Percentiles rank a stretch among this genome's conserved stretches.
These are phyloP conservation scores for Drosophila limbata DNA, from an alignment of 2,888 invertebrate species.

Conservation along the genomic window DNA sequence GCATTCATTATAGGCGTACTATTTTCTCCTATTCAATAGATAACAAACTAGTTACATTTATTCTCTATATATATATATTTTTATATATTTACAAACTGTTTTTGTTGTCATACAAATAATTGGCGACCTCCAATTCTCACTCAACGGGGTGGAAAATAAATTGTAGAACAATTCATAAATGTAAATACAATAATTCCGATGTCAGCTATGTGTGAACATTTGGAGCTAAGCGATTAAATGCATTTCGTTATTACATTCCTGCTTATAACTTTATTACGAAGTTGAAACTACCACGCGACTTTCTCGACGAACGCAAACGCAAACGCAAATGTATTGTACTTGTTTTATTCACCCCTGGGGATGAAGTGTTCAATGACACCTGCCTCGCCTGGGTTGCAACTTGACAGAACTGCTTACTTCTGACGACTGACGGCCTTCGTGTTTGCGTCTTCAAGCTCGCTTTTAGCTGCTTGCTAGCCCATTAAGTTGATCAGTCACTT, in stretches of 20 bases:
- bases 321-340: not conserved
- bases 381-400: conserved; percentile 12
- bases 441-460: conserved; percentile 16
- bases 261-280: conserved; percentile 24
- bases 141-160: conserved; percentile 12
- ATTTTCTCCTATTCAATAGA: conserved; percentile 2
- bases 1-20: conserved; percentile 55
- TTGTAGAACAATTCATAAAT: conserved; percentile 16
- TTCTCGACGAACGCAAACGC: not conserved
- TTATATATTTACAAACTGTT: conserved; percentile 10
- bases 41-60: conserved; percentile 3
- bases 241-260: conserved; percentile 30
- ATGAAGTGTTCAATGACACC: conserved; percentile 23
- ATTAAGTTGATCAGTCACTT: conserved; percentile 73
- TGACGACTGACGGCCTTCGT: conserved; percentile 12
- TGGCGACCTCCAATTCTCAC: not conserved
- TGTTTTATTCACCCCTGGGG: conserved; percentile 7
- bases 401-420: not conserved
- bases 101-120: conserved; percentile 16
- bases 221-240: conserved; percentile 25
- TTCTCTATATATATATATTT: not conserved
- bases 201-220: conserved; percentile 28
- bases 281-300: conserved; percentile 13
- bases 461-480: conserved; percentile 23
- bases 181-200: conserved; percentile 27